Evolutionary conservation across 2,113 vertebrate species (phyloP).

Genomic region (Isurus oxyrinchus): DNA sequence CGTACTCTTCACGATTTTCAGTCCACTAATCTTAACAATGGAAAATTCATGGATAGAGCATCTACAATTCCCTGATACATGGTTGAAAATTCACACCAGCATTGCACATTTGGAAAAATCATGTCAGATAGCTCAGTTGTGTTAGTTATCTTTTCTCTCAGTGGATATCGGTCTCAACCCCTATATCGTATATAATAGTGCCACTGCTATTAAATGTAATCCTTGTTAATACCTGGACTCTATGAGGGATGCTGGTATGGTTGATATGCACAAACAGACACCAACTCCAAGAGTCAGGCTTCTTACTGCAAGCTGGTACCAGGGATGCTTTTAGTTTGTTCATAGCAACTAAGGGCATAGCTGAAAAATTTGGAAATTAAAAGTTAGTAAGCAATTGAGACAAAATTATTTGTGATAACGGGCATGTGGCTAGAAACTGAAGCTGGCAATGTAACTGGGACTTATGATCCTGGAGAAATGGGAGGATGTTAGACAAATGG

Average conservation of each 20-base stretch:
- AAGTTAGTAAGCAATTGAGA: not conserved
- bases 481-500: not conserved
- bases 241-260: not conserved
- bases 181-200: not conserved
- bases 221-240: not conserved
- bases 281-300: not conserved
- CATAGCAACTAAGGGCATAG: not conserved
- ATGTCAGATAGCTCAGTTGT: not conserved
- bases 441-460: not conserved
- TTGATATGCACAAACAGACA: not conserved
- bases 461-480: not conserved
- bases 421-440: not conserved
- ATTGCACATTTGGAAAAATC: not conserved
- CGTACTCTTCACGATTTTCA: not conserved
- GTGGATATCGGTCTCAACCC: not conserved
- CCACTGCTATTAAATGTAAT: not conserved
- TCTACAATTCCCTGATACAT: too few relatives aligned
- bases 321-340: not conserved
- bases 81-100: not conserved
- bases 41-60: not conserved
- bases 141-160: not conserved
- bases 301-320: not conserved
- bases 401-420: not conserved
- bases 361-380: not conserved
- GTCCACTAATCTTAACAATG: not conserved